phyloP scores from a whole-genome alignment of 2,797 vertebrate species.

The Presbytis comata region DNA sequence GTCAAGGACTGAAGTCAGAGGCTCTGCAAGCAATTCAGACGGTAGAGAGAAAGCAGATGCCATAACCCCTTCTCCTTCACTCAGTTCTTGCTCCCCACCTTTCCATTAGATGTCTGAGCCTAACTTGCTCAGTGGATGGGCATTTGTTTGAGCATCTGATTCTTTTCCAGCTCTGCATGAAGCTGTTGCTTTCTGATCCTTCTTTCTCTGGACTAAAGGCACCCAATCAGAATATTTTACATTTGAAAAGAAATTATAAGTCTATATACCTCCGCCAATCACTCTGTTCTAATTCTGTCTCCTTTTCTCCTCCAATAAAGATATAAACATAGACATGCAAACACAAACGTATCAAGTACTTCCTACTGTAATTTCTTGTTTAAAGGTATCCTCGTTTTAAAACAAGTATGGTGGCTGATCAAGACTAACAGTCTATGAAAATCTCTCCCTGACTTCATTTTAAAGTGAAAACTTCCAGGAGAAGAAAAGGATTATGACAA shows the following conservation, averaged over 20 bases:
- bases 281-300: neutral
- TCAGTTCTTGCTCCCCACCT: neutral
- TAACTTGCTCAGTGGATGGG: neutral
- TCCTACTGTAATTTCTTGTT: neutral
- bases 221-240: neutral
- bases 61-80: neutral
- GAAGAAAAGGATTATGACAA: neutral
- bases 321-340: neutral
- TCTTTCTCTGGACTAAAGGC: neutral
- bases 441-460: neutral
- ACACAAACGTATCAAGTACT: neutral
- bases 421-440: neutral
- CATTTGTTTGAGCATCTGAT: neutral
- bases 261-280: neutral
- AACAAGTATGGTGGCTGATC: neutral
- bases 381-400: conserved; percentile 17
- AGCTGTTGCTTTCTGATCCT: neutral
- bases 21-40: neutral
- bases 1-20: neutral
- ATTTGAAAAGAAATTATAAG: conserved; percentile 8
- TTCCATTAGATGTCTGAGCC: neutral
- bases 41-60: neutral
- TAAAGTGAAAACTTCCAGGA: neutral
- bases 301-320: neutral
- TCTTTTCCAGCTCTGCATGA: neutral